These are phyloP conservation scores for Norana najaformis DNA, from an alignment of 2,888 invertebrate species.

Conservation along the genomic window DNA sequence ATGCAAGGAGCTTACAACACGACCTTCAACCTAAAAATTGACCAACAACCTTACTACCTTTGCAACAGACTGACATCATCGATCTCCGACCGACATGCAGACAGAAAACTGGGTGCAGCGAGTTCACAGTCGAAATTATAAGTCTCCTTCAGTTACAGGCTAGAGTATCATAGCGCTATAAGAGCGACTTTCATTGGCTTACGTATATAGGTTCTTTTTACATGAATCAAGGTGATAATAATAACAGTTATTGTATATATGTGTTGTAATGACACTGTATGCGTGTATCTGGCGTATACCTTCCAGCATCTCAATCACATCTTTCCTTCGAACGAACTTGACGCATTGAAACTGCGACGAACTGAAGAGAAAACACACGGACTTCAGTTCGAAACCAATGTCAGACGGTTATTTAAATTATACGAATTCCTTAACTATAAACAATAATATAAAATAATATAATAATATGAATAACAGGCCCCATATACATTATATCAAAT, in stretches of 20 bases:
- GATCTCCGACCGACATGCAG: too few species aligned
- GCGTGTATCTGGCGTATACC: neutral
- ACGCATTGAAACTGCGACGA: constrained; percentile 15
- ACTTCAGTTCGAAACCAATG: neutral
- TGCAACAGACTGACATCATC: too few species aligned
- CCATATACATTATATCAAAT: too few species aligned
- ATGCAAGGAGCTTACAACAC: neutral
- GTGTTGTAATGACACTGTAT: neutral
- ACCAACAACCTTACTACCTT: too few species aligned
- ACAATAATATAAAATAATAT: neutral
- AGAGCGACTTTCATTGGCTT: too few species aligned
- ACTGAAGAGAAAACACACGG: neutral
- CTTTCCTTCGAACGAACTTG: constrained; percentile 9
- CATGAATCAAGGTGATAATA: too few species aligned
- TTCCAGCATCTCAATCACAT: constrained; percentile 1
- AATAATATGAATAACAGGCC: too few species aligned
- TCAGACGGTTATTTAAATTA: neutral
- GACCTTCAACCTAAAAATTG: neutral
- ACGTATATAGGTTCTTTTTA: too few species aligned
- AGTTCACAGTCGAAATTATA: too few species aligned
- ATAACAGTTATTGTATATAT: neutral
- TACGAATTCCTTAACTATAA: neutral
- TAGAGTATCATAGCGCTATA: too few species aligned
- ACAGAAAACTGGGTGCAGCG: too few species aligned
- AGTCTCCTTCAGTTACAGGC: too few species aligned